These are phyloP conservation scores for Rhodophaea formosa DNA, from an alignment of 2,888 invertebrate species.

Conservation along the genomic window DNA sequence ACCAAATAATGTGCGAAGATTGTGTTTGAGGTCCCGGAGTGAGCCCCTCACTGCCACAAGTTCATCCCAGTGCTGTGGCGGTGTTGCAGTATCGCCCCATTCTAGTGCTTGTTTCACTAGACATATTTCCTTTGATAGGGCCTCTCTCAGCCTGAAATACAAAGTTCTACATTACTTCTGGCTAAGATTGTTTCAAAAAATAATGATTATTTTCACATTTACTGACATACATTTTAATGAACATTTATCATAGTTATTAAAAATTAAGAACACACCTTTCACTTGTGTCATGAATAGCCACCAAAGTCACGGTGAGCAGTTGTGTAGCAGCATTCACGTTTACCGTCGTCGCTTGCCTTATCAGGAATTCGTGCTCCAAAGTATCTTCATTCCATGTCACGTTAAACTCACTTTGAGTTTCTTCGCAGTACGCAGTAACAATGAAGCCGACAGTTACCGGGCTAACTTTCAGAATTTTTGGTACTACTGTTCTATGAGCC, in stretches of 20 bases:
- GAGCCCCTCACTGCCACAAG: constrained; percentile 66
- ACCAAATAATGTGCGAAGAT: constrained; percentile 64
- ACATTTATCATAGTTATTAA: no score
- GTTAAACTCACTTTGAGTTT: constrained; percentile 42
- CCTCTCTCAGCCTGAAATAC: constrained; percentile 59
- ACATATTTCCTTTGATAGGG: constrained; percentile 66
- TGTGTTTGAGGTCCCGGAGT: constrained; percentile 69
- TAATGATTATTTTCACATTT: no score
- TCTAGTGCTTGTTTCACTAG: constrained; percentile 70
- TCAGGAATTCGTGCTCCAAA: constrained; percentile 76
- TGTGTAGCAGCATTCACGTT: constrained; percentile 79
- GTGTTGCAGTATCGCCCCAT: constrained; percentile 73
- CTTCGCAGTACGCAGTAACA: constrained; percentile 52
- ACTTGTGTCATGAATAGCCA: constrained; percentile 79
- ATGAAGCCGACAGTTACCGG: constrained; percentile 56
- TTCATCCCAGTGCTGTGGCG: constrained; percentile 75
- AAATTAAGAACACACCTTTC: constrained; percentile 59
- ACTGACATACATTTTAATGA: no score
- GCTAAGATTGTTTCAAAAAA: no score
- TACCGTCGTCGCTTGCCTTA: constrained; percentile 77
- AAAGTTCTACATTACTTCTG: neutral
- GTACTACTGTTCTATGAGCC: constrained; percentile 36
- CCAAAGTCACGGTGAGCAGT: constrained; percentile 74
- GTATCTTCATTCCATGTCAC: constrained; percentile 48
- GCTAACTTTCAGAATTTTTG: constrained; percentile 44